Conservation (phyloP, 2,888 invertebrate genomes). For the Zelleria hepariella region DNA sequence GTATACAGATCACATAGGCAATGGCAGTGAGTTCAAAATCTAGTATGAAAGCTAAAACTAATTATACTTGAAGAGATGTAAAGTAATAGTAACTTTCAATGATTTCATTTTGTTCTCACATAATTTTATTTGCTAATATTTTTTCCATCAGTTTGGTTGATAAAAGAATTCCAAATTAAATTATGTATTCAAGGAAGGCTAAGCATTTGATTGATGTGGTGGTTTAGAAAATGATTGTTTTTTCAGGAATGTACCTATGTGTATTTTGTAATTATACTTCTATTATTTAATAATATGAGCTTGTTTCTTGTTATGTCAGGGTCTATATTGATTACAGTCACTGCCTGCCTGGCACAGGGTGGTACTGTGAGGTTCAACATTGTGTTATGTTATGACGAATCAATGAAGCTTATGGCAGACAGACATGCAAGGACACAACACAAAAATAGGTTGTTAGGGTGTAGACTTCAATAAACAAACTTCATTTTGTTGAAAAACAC, state of each 20-base stretch:
- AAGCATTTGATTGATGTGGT: neutral
- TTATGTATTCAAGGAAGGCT: neutral
- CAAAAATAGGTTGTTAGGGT: neutral
- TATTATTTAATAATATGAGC: neutral
- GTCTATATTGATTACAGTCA: slow-evolving; percentile 16
- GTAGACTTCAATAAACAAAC: too few relatives aligned
- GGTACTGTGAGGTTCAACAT: slow-evolving; percentile 13
- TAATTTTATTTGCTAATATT: too few relatives aligned
- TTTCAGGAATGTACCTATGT: neutral
- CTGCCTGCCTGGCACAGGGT: slow-evolving; percentile 14
- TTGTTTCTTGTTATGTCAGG: slow-evolving; percentile 1
- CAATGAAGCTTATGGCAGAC: neutral
- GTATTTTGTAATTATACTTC: neutral
- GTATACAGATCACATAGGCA: too few relatives aligned
- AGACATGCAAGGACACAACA: neutral
- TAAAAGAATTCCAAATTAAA: too few relatives aligned
- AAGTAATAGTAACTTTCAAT: too few relatives aligned
- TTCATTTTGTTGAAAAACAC: neutral
- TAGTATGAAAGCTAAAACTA: neutral
- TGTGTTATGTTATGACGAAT: slow-evolving; percentile 3
- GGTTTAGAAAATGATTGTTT: neutral
- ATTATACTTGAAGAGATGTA: neutral
- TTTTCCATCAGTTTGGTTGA: too few relatives aligned
- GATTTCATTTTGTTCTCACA: too few relatives aligned
- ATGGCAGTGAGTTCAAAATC: neutral